These are phyloP conservation scores for Perizoma affinitatum DNA, from an alignment of 2,888 invertebrate genomes.

Conservation along the genomic window DNA sequence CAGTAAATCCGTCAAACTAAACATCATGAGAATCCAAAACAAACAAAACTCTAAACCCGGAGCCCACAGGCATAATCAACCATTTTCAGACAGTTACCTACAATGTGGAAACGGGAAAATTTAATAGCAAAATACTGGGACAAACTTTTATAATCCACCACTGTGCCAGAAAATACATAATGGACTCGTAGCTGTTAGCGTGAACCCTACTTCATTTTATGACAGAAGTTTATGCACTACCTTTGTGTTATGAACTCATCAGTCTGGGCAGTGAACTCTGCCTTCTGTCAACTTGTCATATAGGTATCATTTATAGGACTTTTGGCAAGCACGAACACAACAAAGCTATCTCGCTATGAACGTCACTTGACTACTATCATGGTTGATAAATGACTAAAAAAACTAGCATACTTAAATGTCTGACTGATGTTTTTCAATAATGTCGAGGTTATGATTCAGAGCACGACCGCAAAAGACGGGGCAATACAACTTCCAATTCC, in stretches of 20 bases:
- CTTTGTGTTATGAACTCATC: slow-evolving; percentile 7
- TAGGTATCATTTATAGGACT: not conserved
- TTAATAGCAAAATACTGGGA: slow-evolving; percentile 27
- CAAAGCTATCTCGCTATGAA: too few relatives aligned
- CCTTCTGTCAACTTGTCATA: not conserved
- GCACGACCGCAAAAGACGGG: too few relatives aligned
- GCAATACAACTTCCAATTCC: too few relatives aligned
- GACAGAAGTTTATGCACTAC: slow-evolving; percentile 20
- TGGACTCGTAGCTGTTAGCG: slow-evolving; percentile 18
- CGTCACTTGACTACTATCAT: too few relatives aligned
- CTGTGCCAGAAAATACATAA: slow-evolving; percentile 23
- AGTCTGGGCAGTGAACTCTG: not conserved
- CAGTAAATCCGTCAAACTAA: slow-evolving; percentile 12
- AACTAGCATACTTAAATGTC: too few relatives aligned
- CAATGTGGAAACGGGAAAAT: slow-evolving; percentile 22
- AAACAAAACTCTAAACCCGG: slow-evolving; percentile 25
- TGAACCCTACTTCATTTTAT: slow-evolving; percentile 19
- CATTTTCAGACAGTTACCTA: slow-evolving; percentile 22
- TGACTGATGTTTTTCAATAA: too few relatives aligned
- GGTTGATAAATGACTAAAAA: too few relatives aligned
- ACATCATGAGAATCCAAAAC: slow-evolving; percentile 10
- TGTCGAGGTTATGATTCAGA: too few relatives aligned
- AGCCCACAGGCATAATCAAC: slow-evolving; percentile 23
- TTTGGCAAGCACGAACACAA: not conserved
- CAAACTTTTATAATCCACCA: slow-evolving; percentile 31